Evolutionary conservation across 2,797 vertebrate species (phyloP), one percentile per base, ranked within the genome.

Genomic region (Sebastiscus tertius): DNA sequence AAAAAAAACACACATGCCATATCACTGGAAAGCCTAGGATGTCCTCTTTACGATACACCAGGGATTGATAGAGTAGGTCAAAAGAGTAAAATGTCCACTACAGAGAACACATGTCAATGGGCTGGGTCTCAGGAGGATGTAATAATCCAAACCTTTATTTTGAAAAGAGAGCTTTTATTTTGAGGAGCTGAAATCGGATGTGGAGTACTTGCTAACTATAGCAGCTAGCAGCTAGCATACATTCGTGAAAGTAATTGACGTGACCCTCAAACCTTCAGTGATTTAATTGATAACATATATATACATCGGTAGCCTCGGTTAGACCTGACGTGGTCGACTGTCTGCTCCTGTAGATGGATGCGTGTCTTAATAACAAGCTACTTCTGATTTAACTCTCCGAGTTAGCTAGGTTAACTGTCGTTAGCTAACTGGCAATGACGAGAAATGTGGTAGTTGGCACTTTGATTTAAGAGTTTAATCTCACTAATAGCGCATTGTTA

Each of bases 151-250:
- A 31, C 46, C 27, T 87, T 91, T 92, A 92, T 86, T 92, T 90
- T 91, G 87, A 92, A 89, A 84, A 62, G 2, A 9, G 9, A 5
- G 68, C 86, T 88, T 80, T 88, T 90, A 86, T 72, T 87, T 81
- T 85, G 83, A 59, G 3, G 81, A 39, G 61, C 4, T 5, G 1
- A 60, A 26, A 55, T 29, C 75, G 78, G 80, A 63, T 22, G 34
- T 52, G 7, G 20, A 72, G 12, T 22, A 22, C 36, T 39, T 5
- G 55, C 12, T 77, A 79, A 67, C 56, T 27, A 29, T 29, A 64
- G 36, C 46, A 33, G 26, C 62, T 65, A 65, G 34, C 34, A 77
- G 71, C 61, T 27, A 64, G 54, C 54, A 31, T 20, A 58, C 22
- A 33, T 20, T 20, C 22, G 31, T 52, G 16, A 39, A 36, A 81